Evolutionary conservation across 1,140 invertebrate genomes (phyloP), one percentile per base, ranked within the genome.

Genomic region (Pentalonia nigronervosa): DNA sequence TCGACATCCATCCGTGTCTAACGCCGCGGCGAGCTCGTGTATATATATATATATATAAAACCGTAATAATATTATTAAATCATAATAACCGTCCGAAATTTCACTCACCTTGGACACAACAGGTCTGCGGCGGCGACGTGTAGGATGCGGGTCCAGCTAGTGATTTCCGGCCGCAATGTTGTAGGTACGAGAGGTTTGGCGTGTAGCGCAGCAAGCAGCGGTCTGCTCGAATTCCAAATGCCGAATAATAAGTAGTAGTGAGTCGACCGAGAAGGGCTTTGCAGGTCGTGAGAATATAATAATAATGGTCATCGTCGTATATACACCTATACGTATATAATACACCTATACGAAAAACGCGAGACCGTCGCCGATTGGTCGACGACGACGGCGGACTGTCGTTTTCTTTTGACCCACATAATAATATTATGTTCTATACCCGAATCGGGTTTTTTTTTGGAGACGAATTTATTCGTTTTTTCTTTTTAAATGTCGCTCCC

Each of bases 391-490:
- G 60, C 4, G n/a, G 87, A 88, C 87, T 50, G 87, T 88, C 87
- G 87, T 88, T 88, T 88, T 88, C 87, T 88, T n/a, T n/a, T 90
- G 88, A 90, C 88, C 88, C 30, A 90, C n/a, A n/a, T 88, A 48
- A 60, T 25, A 14, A 11, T 14, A 67, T 21, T 23, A 76, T 34
- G 6, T 14, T 76, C n/a, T 76, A n/a, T 14, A 76, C n/a, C 60
- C 14, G 6, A 76, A 76, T 88, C 2, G 87, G 21, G 11, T 34
- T 56, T 90, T 34, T 56, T 90, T 90, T 90, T 90, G 25, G 9
- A 60, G 50, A 60, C n/a, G 25, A 86, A 86, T 86, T 86, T 86
- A 89, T 89, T 89, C 41, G 50, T 36, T 91, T 91, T 84, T 50
- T 92, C 60, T 92, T 83, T 92, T 84, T 84, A 84, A 41, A 53